Evolutionary conservation across 2,797 vertebrate genomes (phyloP).

Genomic region (Tolypeutes matacus): DNA sequence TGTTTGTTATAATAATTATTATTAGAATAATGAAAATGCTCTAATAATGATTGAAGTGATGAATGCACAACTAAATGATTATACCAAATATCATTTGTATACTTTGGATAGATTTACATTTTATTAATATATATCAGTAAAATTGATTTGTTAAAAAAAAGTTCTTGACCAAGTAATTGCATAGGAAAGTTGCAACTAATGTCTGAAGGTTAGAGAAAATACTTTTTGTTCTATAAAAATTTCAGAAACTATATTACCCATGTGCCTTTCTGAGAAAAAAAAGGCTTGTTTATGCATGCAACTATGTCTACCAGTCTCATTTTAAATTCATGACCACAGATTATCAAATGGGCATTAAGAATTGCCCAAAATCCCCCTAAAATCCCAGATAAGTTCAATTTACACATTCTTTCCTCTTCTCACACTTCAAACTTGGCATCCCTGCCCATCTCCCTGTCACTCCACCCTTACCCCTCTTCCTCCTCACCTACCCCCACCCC

Average conservation of each 20-base stretch:
- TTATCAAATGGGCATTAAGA: slow-evolving; percentile 29
- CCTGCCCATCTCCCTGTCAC: neutral
- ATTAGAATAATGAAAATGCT: no score
- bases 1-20: no score
- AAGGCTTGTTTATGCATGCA: slow-evolving; percentile 2
- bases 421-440: neutral
- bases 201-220: neutral
- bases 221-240: neutral
- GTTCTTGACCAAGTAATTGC: slow-evolving; percentile 3
- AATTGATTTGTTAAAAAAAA: neutral
- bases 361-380: neutral
- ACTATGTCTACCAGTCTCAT: slow-evolving; percentile 8
- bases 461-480: neutral
- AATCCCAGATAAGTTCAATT: slow-evolving; percentile 27
- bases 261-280: slow-evolving; percentile 25
- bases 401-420: neutral
- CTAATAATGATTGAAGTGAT: no score
- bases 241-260: slow-evolving; percentile 40
- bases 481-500: neutral
- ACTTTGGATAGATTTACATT: no score
- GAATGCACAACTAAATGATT: no score
- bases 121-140: no score
- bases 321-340: slow-evolving; percentile 67
- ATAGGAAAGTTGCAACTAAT: slow-evolving; percentile 30
- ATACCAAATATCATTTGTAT: no score